Evolutionary conservation across 1,140 invertebrate genomes (phyloP), one percentile per base, ranked within the genome.

Genomic region (Aphidius ervi): DNA sequence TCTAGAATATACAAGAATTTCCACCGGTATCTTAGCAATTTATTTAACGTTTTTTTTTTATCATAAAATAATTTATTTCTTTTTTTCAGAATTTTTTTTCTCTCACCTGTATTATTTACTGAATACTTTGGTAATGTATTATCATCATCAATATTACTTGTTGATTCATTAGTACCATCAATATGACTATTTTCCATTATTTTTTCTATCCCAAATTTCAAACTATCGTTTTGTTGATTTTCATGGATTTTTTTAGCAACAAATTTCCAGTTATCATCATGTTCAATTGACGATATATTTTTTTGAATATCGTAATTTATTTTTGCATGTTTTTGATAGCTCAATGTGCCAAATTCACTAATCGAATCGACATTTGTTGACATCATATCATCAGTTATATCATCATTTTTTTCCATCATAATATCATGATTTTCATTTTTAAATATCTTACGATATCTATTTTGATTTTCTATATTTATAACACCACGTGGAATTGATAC

Each of bases 361-460:
- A 56, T 40, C 6, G 58, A 60, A 48, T 65, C 63, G 20, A 59
- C 59, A 5, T 40, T 56, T 5, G 50, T 63, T 7, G 50, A 68
- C 40, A 37, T 47, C 43, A 55, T 47, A 55, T 60, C 49, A 9
- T 70, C 66, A 31, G 66, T 68, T 6, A 61, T 57, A 3, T 76
- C 72, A n/a, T 75, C 67, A 4, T 71, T 63, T 47, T 77, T 74
- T 52, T 77, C 74, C 40, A 71, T 61, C 1, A 75, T 68, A n/a
- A 68, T 63, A 9, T 63, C 59, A 42, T 73, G 68, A 52, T 69
- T 66, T 3, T 70, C 68, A 48, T 71, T 67, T 31, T 56, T 63
- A 49, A 69, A 67, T 23, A 72, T 64, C 3, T 70, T 65, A 39
- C 54, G 48, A 31, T 74, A 76, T 6, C 72, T 72, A 52, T 52